Evolutionary conservation across 2,888 invertebrate species (phyloP).

Genomic region (Melanchra persicariae): DNA sequence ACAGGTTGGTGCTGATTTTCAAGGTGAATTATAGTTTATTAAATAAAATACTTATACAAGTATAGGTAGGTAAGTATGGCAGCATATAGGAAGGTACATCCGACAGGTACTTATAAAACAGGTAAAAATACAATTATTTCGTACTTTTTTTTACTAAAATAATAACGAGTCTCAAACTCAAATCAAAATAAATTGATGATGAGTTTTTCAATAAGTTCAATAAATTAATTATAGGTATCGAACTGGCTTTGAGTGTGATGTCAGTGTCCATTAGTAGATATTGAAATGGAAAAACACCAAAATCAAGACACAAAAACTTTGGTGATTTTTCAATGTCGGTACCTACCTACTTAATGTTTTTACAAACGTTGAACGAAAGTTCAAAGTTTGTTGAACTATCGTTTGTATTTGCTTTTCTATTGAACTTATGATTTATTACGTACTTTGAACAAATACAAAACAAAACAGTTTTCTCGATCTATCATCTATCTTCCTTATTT

Average conservation of each 20-base stretch:
- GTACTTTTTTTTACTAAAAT: background rate
- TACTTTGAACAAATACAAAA: no score
- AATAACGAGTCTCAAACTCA: background rate
- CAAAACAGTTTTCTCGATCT: no score
- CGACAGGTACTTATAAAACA: no score
- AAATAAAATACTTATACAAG: no score
- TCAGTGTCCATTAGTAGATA: slow-evolving; percentile 14
- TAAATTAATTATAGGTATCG: background rate
- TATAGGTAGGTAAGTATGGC: no score
- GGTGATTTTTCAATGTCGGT: slow-evolving; percentile 6
- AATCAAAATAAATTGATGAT: background rate
- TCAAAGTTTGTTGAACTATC: slow-evolving; percentile 33
- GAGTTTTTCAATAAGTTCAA: background rate
- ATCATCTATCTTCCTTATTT: no score
- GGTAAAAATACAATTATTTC: no score
- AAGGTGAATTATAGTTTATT: slow-evolving; percentile 19
- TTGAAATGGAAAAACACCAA: slow-evolving; percentile 7
- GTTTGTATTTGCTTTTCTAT: background rate
- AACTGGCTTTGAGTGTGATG: background rate
- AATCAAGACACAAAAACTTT: slow-evolving; percentile 20
- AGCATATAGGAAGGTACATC: no score
- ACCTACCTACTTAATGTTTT: background rate
- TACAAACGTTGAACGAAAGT: slow-evolving; percentile 4
- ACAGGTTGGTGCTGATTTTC: slow-evolving; percentile 2
- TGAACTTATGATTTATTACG: no score